Conservation (phyloP, 2,888 invertebrate species). For the Drosophila multiciliata region DNA sequence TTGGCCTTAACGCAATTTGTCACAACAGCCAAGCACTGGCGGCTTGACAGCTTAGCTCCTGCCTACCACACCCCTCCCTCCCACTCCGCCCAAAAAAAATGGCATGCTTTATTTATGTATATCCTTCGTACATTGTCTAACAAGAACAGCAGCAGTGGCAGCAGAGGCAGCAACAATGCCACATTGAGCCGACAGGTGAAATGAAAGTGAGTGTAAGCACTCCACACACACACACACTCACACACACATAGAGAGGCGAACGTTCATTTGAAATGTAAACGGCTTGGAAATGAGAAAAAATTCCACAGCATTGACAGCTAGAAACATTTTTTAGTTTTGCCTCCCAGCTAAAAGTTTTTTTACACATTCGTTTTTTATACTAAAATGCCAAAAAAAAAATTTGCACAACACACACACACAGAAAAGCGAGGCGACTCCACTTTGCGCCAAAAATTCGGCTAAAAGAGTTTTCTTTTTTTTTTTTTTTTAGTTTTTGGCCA, state of each 20-base stretch:
- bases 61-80: neutral
- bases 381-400: slow-evolving; percentile 30
- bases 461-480: neutral
- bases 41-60: slow-evolving; percentile 44
- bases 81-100: neutral
- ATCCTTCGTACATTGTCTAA: slow-evolving; percentile 37
- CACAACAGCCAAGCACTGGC: slow-evolving; percentile 50
- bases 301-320: slow-evolving; percentile 60
- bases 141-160: slow-evolving; percentile 22
- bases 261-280: slow-evolving; percentile 48
- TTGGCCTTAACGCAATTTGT: slow-evolving; percentile 77
- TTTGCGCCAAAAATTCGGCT: slow-evolving; percentile 22
- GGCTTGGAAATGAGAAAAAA: slow-evolving; percentile 57
- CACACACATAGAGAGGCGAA: slow-evolving; percentile 4
- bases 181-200: slow-evolving; percentile 73
- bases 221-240: slow-evolving; percentile 15
- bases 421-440: slow-evolving; percentile 11
- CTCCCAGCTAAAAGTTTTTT: slow-evolving; percentile 18
- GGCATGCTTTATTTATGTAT: slow-evolving; percentile 42
- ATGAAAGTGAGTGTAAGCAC: slow-evolving; percentile 55
- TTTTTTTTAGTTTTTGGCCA: slow-evolving; percentile 11
- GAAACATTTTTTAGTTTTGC: slow-evolving; percentile 32
- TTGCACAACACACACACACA: slow-evolving; percentile 10
- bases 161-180: slow-evolving; percentile 30
- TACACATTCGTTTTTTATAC: neutral